Base-by-base conservation (phyloP, 1,140 invertebrate genomes). In the Adelges cooleyi region DNA sequence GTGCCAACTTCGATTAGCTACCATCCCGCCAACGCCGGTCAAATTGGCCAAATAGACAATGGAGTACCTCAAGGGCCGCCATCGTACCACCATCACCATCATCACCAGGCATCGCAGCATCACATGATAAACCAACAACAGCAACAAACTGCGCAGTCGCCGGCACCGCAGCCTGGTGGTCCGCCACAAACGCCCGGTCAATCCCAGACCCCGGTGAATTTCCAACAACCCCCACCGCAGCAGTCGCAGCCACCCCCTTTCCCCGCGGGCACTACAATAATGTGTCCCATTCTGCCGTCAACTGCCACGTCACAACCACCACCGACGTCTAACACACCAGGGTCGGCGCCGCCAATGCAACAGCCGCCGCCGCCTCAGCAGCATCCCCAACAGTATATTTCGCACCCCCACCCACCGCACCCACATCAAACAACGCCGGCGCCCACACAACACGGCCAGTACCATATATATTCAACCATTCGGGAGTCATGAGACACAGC, bases 11-110 rank as follows among this genome's bases (percentile, higher is more conserved):
- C 72, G 27, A 69, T 72, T 42, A 71, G 69, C 53, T 84, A 82
- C 71, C 79, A 77, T 67, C 36, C 77, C 77, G 15, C 75, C 77
- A 72, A 74, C 77, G 59, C 73, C 78, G 70, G 75, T 73, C 18
- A 74, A 83, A 54, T 82, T 82, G 70, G 84, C 82, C 69, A 78
- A 84, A 74, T 74, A 75, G 62, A 81, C 79, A 33, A 68, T 68
- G 36, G 68, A 54, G 68, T 67, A n/a, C 69, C 70, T 52, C 66
- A 56, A 27, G 68, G 69, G 20, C 69, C 70, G n/a, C 78, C 77
- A 53, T 72, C 74, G 3, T 77, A 79, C 69, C 82, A 83, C 68
- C 79, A 82, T 8, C 82, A 81, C 2, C 82, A 81, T 20, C 81
- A 81, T 3, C 82, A 80, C 1, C 82, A 83, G 73, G 65, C 67